A percentile compares a stretch with the other conserved stretches of the same genome.
Conservation (phyloP, 2,797 vertebrate genomes). For the Labeo calbasu region DNA sequence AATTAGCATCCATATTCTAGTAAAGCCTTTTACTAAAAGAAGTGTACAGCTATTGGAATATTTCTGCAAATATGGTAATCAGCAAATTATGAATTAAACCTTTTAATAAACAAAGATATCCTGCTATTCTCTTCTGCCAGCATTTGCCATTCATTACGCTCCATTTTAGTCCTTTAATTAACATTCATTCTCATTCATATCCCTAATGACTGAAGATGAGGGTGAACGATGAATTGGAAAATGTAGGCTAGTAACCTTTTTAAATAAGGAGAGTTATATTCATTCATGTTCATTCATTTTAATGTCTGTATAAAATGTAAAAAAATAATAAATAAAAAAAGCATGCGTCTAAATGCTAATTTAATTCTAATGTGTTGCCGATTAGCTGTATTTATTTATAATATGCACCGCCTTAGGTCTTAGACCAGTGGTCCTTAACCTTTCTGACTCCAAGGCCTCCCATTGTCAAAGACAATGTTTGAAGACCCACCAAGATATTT, state of each 20-base stretch:
- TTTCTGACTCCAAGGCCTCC: background rate
- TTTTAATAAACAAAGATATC: background rate
- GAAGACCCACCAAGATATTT: background rate
- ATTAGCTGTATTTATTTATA: background rate
- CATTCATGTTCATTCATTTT: background rate
- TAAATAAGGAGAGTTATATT: background rate
- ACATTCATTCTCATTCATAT: background rate
- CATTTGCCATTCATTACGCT: background rate
- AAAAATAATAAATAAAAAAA: too few species aligned
- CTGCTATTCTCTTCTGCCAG: background rate
- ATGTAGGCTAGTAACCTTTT: background rate
- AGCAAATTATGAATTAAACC: background rate
- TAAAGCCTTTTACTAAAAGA: background rate
- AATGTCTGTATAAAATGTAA: background rate
- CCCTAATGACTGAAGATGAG: background rate
- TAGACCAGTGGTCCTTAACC: background rate
- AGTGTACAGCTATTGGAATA: background rate
- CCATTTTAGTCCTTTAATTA: background rate
- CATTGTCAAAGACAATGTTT: background rate
- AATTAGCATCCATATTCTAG: background rate
- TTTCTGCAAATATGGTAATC: constrained; percentile 3
- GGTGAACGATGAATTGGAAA: background rate
- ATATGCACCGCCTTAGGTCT: background rate
- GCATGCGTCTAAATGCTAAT: background rate
- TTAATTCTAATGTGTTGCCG: background rate